These are phyloP conservation scores for Agraylea sexmaculata DNA, from an alignment of 1,140 invertebrate species.

Conservation along the genomic window DNA sequence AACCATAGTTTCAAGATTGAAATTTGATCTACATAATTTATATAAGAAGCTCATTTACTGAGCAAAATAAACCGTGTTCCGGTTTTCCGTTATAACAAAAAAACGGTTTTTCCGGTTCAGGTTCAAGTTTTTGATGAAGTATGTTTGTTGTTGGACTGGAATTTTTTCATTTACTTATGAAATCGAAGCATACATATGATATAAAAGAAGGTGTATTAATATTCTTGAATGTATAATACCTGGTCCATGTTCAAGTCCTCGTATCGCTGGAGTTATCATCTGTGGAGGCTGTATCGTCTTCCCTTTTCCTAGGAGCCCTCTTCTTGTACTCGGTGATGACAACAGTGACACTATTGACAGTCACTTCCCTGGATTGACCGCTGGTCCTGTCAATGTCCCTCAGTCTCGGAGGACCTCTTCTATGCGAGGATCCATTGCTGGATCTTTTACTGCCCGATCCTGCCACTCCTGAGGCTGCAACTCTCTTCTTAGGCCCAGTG, in stretches of 20 bases:
- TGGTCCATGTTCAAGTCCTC: slow-evolving; percentile 18
- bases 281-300: slow-evolving; percentile 30
- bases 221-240: no score
- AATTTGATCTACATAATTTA: no score
- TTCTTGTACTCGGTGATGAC: slow-evolving; percentile 95
- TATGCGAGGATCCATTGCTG: slow-evolving; percentile 29
- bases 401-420: slow-evolving; percentile 53
- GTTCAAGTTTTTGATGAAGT: neutral
- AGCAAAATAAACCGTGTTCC: no score
- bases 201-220: no score
- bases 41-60: no score
- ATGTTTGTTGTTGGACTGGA: neutral
- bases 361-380: slow-evolving; percentile 83
- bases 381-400: slow-evolving; percentile 83
- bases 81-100: no score
- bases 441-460: slow-evolving; percentile 5
- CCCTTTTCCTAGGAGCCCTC: slow-evolving; percentile 25
- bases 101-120: neutral
- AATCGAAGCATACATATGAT: no score
- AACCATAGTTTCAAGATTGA: no score
- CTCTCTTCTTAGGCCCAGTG: slow-evolving; percentile 31
- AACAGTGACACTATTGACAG: slow-evolving; percentile 92
- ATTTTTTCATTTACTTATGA: no score
- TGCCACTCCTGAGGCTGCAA: slow-evolving; percentile 24
- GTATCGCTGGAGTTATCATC: slow-evolving; percentile 38